Percentiles rank a stretch among this genome's conserved stretches.
phyloP scores from a whole-genome alignment of 2,113 vertebrate species.

The Morone saxatilis region DNA sequence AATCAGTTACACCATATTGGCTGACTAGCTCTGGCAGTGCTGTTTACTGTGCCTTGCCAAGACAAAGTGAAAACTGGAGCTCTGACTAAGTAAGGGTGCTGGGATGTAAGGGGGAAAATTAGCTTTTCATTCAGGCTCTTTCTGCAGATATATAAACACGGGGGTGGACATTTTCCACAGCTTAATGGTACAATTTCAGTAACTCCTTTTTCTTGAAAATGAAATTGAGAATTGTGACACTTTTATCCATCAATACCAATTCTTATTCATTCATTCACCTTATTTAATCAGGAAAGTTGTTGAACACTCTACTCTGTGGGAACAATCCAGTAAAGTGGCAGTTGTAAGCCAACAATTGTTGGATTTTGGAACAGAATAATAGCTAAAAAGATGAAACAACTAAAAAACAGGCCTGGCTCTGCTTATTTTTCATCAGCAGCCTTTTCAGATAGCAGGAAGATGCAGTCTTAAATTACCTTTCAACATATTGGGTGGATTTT shows the following conservation, averaged over 20 bases:
- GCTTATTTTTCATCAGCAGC: too few species aligned
- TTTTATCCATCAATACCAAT: neutral
- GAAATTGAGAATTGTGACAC: neutral
- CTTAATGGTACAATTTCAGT: conserved; percentile 26
- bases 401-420: too few species aligned
- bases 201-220: conserved; percentile 14
- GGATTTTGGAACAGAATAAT: neutral
- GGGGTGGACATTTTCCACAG: conserved; percentile 40
- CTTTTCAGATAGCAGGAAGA: too few species aligned
- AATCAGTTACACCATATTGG: conserved; percentile 82
- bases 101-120: conserved; percentile 53
- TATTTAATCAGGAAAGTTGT: neutral
- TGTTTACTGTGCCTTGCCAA: conserved; percentile 69
- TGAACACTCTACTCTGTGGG: neutral
- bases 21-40: conserved; percentile 67
- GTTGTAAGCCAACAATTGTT: neutral
- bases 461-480: too few species aligned
- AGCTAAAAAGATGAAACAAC: neutral
- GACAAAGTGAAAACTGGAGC: conserved; percentile 73
- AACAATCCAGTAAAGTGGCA: neutral
- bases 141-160: conserved; percentile 24
- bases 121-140: conserved; percentile 32
- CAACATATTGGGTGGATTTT: too few species aligned
- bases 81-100: conserved; percentile 66
- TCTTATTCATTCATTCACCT: neutral